Base-by-base conservation (phyloP, 1,140 invertebrate genomes). In the Aphaenogaster rudis region DNA sequence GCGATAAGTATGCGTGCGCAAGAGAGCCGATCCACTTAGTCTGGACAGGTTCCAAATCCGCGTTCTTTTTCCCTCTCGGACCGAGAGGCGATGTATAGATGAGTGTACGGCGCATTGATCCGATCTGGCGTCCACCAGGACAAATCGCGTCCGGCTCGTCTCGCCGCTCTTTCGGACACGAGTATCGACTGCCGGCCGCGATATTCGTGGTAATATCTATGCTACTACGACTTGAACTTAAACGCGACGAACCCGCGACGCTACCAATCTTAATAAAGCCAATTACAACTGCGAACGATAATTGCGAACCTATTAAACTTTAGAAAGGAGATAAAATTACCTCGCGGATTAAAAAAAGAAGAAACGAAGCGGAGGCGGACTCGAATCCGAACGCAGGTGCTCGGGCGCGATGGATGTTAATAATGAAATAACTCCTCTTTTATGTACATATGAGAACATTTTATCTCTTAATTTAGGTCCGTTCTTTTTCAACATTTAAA, bases 31-130 rank as follows among this genome's bases (percentile, higher is more conserved):
- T 61, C 9, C 48, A 48, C 17, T 54, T 59, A 45, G 8, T 17
- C 72, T 91, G 91, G 91, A 92, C 67, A 67, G 57, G 42, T 88
- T 92, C 86, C 88, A 91, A 92, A 92, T 90, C 78, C 86, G 11
- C 39, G 36, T 86, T n/a, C 61, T 87, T 61, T 48, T 84, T 80
- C 63, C 36, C 21, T 50, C 33, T 17, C 50, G 52, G 21, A 72
- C 52, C 42, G 64, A 33, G 39, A 74, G 59, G 48, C 78, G 67
- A 63, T 4, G 48, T 77, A 72, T 67, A 71, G 86, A 89, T 50
- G 63, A 88, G 54, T 59, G 48, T 66, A 85, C 39, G 36, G 63
- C 63, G 88, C 90, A 93, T 92, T 91, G 90, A 93, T 93, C 91
- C 86, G 86, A 90, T 88, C 89, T 71, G 85, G 71, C 86, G 45